Evolutionary conservation across 2,113 vertebrate species (phyloP).

Genomic region (Hemiprocne comata): DNA sequence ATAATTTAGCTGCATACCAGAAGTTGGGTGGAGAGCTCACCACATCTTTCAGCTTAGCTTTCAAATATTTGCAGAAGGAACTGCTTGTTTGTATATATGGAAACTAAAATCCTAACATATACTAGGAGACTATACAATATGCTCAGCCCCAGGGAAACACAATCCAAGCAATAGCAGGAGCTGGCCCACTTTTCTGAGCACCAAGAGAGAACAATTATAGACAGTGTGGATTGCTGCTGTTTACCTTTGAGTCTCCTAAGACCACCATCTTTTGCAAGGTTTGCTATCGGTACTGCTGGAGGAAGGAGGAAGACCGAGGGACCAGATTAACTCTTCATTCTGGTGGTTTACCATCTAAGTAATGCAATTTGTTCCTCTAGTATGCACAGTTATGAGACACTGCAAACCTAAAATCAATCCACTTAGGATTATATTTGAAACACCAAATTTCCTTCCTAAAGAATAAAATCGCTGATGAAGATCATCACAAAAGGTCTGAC

Average conservation of each 20-base stretch:
- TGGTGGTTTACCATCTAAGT: background rate
- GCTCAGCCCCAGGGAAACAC: background rate
- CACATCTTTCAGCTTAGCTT: conserved; percentile 25
- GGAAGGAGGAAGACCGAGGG: background rate
- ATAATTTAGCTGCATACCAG: conserved; percentile 1
- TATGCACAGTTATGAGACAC: background rate
- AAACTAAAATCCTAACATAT: background rate
- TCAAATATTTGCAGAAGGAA: conserved; percentile 45
- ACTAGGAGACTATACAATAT: background rate
- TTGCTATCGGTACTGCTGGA: background rate
- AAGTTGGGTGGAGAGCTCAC: background rate
- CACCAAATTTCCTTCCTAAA: background rate
- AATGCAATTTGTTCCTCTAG: background rate
- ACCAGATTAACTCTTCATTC: background rate
- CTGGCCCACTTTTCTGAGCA: background rate
- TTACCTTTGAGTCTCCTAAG: background rate
- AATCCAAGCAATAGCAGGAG: background rate
- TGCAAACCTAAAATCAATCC: background rate
- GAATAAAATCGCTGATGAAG: background rate
- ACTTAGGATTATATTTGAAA: background rate
- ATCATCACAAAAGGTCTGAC: background rate
- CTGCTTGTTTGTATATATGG: background rate
- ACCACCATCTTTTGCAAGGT: background rate
- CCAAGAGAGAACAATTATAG: background rate
- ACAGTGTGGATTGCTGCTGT: background rate